phyloP scores from a whole-genome alignment of 2,797 vertebrate species.

The Delichon dasypus region DNA sequence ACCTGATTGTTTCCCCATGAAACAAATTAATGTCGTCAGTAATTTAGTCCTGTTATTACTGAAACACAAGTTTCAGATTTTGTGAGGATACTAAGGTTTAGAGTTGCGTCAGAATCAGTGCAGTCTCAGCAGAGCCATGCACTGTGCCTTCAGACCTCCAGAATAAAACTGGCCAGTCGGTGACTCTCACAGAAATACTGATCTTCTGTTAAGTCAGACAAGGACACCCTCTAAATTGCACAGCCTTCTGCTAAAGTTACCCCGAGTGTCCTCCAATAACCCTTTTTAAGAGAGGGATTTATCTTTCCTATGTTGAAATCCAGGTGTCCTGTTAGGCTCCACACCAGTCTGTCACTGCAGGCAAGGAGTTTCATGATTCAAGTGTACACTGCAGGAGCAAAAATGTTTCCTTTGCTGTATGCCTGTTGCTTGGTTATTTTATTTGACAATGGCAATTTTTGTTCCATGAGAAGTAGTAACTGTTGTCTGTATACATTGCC shows the following conservation, averaged over 20 bases:
- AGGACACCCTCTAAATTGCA: background rate
- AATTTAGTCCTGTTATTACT: background rate
- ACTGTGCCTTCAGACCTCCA: background rate
- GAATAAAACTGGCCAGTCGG: background rate
- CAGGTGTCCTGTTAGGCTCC: background rate
- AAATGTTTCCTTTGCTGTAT: background rate
- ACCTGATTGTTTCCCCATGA: background rate
- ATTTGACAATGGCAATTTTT: background rate
- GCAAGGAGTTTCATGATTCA: accelerated
- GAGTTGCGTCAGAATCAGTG: background rate
- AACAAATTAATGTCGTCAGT: background rate
- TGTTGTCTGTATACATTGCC: background rate
- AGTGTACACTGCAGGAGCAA: background rate
- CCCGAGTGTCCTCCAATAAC: background rate
- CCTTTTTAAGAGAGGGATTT: background rate
- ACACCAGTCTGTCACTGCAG: background rate
- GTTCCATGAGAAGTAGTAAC: background rate
- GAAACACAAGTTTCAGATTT: background rate
- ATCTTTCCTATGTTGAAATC: background rate
- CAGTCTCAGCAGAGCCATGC: background rate
- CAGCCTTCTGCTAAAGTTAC: background rate
- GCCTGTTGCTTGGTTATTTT: background rate
- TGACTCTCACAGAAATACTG: background rate
- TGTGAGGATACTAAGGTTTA: background rate
- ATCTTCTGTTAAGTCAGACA: background rate